Conservation (phyloP, 2,888 invertebrate genomes). For the Oligia strigilis region DNA sequence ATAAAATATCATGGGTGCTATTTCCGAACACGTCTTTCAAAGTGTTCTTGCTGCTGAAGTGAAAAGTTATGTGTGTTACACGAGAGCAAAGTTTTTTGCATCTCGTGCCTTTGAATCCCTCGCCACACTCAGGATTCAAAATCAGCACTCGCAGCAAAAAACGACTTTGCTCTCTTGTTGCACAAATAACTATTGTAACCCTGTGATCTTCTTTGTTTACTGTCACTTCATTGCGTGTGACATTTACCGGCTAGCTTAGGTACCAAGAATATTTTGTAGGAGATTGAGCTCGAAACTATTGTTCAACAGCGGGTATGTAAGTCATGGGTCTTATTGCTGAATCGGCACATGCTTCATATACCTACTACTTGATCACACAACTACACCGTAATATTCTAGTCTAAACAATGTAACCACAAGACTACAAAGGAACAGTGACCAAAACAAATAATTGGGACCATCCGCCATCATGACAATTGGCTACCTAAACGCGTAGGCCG, state of each 20-base stretch:
- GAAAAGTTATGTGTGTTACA: too few relatives aligned
- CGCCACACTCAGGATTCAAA: too few relatives aligned
- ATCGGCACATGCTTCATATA: not conserved
- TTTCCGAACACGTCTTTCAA: too few relatives aligned
- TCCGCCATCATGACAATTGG: constrained; percentile 55
- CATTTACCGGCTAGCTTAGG: not conserved
- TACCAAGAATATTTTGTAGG: not conserved
- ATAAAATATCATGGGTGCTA: too few relatives aligned
- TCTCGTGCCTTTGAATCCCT: too few relatives aligned
- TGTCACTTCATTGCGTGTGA: not conserved
- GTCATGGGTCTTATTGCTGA: not conserved
- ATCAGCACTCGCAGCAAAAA: too few relatives aligned
- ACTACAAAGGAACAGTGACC: constrained; percentile 6
- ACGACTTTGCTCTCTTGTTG: too few relatives aligned
- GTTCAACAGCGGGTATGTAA: not conserved
- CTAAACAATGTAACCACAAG: not conserved
- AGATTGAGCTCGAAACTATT: not conserved
- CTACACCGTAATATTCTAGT: constrained; percentile 11
- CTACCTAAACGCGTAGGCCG: constrained; percentile 26
- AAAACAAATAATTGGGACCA: constrained; percentile 53
- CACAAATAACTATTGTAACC: too few relatives aligned
- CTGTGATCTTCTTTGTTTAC: not conserved
- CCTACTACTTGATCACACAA: not conserved
- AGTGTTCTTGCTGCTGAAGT: too few relatives aligned
- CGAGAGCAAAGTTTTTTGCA: too few relatives aligned